Evolutionary conservation across 2,797 vertebrate genomes (phyloP), one percentile per base, ranked within the genome.

Genomic region (Sebastes ruberrimus): DNA sequence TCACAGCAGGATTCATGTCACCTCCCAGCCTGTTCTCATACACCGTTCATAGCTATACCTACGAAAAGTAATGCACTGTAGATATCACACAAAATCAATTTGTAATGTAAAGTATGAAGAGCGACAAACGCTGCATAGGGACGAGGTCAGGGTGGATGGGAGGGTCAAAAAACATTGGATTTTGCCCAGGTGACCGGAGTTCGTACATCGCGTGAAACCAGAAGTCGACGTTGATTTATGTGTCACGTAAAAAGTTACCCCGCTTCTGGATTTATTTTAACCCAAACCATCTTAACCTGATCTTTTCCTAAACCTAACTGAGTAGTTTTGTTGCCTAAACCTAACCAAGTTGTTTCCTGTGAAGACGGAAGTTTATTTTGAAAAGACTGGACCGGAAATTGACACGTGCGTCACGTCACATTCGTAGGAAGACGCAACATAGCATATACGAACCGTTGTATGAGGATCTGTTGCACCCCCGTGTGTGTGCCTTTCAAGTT

Each of bases 191-290:
- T 9, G 18, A 52, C 46, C 8, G 18, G 7, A 0, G 18, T 52
- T 52, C 46, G 46, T 52, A 20, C 46, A 0, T 0, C 46, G 0
- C 18, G 2, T 52, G 46, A 52, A 52, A 52, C 7, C 18, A 52
- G 46, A 52, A 52, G 18, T n/a, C 46, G 0, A 9, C 7, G 0
- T 52, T 52, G 18, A n/a, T n/a, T 52, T 9, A 52, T 52, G 0
- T 52, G 0, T 52, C 18, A 52, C 18, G 3, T 20, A 49, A 49
- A 0, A n/a, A 52, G 46, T 20, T 52, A 52, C 7, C 0, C 3
- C 18, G 1, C 7, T 0, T 49, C 46, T 4, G 7, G 18, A 49
- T 8, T 20, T n/a, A 49, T 49, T 49, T 49, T 49, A 49, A 49
- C 46, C 46, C 7, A 20, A 49, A 49, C 46, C 46, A 49, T 49